Percentiles rank a stretch among this genome's conserved stretches.
phyloP scores from a whole-genome alignment of 2,113 vertebrate species.

The Melanocharis versteri region DNA sequence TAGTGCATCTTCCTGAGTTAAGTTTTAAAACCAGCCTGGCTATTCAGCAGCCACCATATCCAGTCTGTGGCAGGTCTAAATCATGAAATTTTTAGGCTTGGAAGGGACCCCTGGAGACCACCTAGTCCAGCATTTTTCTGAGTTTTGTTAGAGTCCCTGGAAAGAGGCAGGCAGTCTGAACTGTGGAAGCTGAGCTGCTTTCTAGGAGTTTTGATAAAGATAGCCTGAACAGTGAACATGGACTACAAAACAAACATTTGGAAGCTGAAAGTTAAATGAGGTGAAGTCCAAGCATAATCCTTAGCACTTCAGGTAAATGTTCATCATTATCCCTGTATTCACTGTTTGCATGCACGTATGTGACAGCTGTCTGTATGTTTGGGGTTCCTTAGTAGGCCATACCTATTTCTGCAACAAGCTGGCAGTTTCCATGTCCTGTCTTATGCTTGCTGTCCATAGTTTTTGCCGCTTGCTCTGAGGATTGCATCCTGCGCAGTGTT shows the following conservation, averaged over 20 bases:
- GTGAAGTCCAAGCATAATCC: background rate
- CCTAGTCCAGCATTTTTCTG: background rate
- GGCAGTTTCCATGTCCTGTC: background rate
- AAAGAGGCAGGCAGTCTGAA: background rate
- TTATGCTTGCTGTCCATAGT: background rate
- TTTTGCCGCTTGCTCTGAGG: background rate
- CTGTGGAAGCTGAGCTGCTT: background rate
- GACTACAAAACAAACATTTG: background rate
- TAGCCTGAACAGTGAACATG: background rate
- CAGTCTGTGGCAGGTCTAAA: background rate
- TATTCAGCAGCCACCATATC: background rate
- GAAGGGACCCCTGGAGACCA: background rate
- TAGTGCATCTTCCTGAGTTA: background rate
- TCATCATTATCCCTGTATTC: background rate
- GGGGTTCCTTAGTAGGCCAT: background rate
- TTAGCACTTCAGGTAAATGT: background rate
- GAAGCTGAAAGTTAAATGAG: background rate
- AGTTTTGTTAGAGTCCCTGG: background rate
- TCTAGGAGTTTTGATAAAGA: background rate
- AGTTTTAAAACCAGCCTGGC: background rate
- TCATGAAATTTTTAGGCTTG: fast-evolving
- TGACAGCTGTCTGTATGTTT: background rate
- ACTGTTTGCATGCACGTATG: background rate
- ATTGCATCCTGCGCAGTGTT: background rate
- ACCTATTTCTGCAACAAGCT: background rate